These are phyloP conservation scores for Myiopsitta monachus DNA, from an alignment of 2,113 vertebrate genomes.

Conservation along the genomic window DNA sequence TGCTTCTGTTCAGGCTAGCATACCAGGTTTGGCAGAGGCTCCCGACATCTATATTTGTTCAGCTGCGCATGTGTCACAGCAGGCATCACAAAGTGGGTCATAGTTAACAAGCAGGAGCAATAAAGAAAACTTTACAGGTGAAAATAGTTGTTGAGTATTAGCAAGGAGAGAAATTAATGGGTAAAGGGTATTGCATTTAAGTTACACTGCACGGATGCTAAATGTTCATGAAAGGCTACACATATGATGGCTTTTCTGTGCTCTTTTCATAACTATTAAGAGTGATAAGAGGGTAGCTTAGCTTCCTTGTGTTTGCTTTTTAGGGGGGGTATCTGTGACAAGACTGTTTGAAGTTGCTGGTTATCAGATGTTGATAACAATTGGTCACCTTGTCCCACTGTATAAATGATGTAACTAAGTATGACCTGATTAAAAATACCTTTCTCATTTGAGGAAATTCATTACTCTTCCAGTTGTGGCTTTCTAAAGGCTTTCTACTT, in stretches of 20 bases:
- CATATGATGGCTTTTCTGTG: neutral
- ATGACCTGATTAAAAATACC: neutral
- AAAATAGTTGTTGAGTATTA: neutral
- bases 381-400: neutral
- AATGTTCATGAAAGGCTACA: neutral
- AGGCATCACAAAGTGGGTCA: neutral
- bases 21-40: neutral
- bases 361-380: neutral
- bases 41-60: neutral
- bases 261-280: neutral
- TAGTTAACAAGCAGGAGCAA: neutral
- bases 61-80: neutral
- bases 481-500: neutral
- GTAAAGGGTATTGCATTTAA: neutral
- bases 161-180: neutral
- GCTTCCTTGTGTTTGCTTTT: neutral
- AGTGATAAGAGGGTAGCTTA: neutral
- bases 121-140: neutral
- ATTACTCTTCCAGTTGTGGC: neutral
- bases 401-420: neutral
- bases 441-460: neutral
- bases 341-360: neutral
- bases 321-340: neutral
- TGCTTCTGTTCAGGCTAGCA: neutral
- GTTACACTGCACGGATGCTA: neutral